Conservation (phyloP, 2,888 invertebrate species). For the Fragum fragum region DNA sequence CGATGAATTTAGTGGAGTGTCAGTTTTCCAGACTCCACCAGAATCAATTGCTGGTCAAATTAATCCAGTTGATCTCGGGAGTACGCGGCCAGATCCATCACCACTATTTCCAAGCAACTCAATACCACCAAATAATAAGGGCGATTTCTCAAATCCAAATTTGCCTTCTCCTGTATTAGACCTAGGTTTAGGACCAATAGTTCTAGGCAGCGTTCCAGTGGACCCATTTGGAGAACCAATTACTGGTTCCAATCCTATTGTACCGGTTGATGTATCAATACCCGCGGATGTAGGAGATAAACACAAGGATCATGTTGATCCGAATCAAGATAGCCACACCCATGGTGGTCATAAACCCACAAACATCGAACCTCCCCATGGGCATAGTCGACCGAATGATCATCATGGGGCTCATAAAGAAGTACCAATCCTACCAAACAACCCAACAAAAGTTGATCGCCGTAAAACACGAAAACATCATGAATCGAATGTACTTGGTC, state of each 20-base stretch:
- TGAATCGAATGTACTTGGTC: background rate
- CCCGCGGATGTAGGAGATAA: background rate
- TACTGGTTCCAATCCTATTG: background rate
- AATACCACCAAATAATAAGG: background rate
- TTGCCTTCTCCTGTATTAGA: background rate
- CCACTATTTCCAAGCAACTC: background rate
- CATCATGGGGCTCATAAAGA: background rate
- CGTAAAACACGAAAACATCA: background rate
- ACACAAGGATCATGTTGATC: background rate
- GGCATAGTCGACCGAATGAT: background rate
- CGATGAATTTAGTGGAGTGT: slow-evolving; percentile 1
- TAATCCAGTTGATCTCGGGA: background rate
- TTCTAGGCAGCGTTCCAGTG: background rate
- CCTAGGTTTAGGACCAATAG: background rate
- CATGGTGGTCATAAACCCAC: background rate
- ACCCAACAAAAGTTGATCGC: background rate
- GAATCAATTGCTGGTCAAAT: background rate
- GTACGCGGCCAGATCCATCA: background rate
- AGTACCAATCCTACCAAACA: background rate
- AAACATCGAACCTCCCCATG: background rate
- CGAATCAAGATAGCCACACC: background rate
- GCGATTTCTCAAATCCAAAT: background rate
- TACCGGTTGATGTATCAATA: background rate
- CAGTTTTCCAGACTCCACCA: slow-evolving; percentile 2
- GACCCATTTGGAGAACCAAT: background rate